Conservation (phyloP, 2,888 invertebrate genomes). For the Perithous albicinctus region DNA sequence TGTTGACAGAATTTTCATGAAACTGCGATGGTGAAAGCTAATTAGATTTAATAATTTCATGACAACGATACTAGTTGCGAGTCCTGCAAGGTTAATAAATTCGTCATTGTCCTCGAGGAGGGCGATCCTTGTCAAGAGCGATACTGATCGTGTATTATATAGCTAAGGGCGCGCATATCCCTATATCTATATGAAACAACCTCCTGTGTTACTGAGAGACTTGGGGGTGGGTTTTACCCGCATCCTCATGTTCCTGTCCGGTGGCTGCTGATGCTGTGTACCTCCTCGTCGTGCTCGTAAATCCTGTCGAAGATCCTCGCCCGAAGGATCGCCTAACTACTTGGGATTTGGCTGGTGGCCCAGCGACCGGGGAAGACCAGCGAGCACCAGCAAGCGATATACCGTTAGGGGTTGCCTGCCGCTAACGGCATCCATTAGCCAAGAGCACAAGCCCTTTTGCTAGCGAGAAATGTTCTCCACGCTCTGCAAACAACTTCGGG, state of each 20-base stretch:
- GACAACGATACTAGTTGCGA: slow-evolving; percentile 17
- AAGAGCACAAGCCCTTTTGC: slow-evolving; percentile 51
- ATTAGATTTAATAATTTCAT: slow-evolving; percentile 54
- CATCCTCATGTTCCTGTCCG: slow-evolving; percentile 51
- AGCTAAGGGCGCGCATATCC: slow-evolving; percentile 16
- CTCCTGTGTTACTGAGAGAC: neutral
- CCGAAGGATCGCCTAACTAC: slow-evolving; percentile 67
- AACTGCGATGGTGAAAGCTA: slow-evolving; percentile 4
- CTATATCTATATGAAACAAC: neutral
- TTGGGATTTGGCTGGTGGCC: slow-evolving; percentile 64
- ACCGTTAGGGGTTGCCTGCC: slow-evolving; percentile 54
- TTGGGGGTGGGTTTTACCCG: slow-evolving; percentile 47
- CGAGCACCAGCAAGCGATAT: slow-evolving; percentile 22
- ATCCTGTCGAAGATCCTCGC: slow-evolving; percentile 69
- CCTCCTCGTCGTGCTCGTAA: slow-evolving; percentile 65
- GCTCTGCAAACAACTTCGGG: slow-evolving; percentile 10
- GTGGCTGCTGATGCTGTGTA: slow-evolving; percentile 29
- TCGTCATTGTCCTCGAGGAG: slow-evolving; percentile 30
- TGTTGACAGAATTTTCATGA: neutral
- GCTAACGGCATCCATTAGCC: slow-evolving; percentile 69
- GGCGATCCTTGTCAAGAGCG: slow-evolving; percentile 48
- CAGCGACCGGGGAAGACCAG: slow-evolving; percentile 8
- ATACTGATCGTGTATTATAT: slow-evolving; percentile 36
- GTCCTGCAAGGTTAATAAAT: slow-evolving; percentile 49
- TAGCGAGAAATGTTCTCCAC: slow-evolving; percentile 32